These are phyloP conservation scores for Drosophila burlai DNA, from an alignment of 1,140 invertebrate species.

Conservation along the genomic window DNA sequence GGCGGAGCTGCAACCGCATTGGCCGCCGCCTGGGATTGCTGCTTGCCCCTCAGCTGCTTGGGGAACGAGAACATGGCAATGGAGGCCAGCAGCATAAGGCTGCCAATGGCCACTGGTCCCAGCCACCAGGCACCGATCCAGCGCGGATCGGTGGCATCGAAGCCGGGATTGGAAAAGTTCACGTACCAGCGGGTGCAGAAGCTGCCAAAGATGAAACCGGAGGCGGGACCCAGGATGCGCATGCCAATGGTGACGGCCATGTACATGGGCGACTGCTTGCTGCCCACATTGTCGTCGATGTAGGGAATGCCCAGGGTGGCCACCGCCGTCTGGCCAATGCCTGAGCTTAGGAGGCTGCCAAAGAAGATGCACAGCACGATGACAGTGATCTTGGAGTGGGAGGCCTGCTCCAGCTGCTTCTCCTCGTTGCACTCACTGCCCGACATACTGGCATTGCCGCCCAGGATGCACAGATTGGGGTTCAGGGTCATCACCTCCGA, in stretches of 20 bases:
- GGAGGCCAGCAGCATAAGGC: slow-evolving; percentile 91
- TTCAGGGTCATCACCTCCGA: slow-evolving; percentile 40
- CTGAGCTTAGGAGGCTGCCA: slow-evolving; percentile 94
- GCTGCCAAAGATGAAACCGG: slow-evolving; percentile 96
- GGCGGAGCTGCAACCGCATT: slow-evolving; percentile 23
- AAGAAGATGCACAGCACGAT: slow-evolving; percentile 94
- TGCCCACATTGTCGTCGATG: slow-evolving; percentile 97
- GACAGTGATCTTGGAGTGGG: slow-evolving; percentile 91
- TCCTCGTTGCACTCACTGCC: slow-evolving; percentile 86
- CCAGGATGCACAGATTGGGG: slow-evolving; percentile 73
- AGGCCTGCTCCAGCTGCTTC: slow-evolving; percentile 87
- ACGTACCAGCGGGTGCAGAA: slow-evolving; percentile 95
- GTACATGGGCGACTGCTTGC: slow-evolving; percentile 96
- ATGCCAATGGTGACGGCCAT: slow-evolving; percentile 97
- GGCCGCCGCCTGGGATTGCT: slow-evolving; percentile 32
- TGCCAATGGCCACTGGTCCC: slow-evolving; percentile 92
- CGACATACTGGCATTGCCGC: slow-evolving; percentile 56
- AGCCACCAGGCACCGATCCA: slow-evolving; percentile 98
- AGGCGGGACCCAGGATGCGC: slow-evolving; percentile 94
- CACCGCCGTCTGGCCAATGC: slow-evolving; percentile 96
- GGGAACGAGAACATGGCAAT: slow-evolving; percentile 96
- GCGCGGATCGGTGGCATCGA: slow-evolving; percentile 92
- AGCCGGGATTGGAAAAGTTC: slow-evolving; percentile 91
- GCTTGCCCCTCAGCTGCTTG: slow-evolving; percentile 86
- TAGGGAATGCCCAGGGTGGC: slow-evolving; percentile 97